Evolutionary conservation across 2,888 invertebrate genomes (phyloP).

Genomic region (Noctua comes): DNA sequence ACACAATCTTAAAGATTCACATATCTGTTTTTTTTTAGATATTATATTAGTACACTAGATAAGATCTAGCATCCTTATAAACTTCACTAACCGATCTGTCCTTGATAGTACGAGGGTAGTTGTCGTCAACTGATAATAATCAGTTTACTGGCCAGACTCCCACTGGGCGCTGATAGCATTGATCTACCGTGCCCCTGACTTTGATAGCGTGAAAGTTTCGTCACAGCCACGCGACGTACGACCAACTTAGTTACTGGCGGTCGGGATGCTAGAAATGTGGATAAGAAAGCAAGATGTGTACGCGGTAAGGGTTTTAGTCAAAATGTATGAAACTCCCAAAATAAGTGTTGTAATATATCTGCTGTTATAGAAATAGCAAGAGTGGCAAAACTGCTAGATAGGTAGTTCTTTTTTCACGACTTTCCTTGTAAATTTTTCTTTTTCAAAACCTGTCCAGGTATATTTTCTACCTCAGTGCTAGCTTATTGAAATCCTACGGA

Average conservation of each 20-base stretch:
- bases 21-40: neutral
- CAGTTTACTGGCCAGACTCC: constrained; percentile 7
- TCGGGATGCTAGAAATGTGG: constrained; percentile 22
- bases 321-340: neutral
- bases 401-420: neutral
- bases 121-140: constrained; percentile 16
- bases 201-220: constrained; percentile 36
- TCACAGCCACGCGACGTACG: constrained; percentile 12
- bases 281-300: constrained; percentile 17
- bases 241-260: constrained; percentile 36
- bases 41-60: neutral
- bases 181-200: constrained; percentile 32
- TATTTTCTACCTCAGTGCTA: neutral
- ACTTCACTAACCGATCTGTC: neutral
- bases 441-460: neutral
- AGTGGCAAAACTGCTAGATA: neutral
- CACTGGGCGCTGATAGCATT: constrained; percentile 8
- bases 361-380: neutral
- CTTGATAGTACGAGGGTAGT: neutral
- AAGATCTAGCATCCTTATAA: constrained; percentile 3
- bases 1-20: neutral
- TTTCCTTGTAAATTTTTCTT: neutral
- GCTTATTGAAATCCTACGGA: neutral
- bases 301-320: too few relatives aligned
- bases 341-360: neutral